Conservation (phyloP, 2,797 vertebrate genomes). For the Melanotaenia nigrans region DNA sequence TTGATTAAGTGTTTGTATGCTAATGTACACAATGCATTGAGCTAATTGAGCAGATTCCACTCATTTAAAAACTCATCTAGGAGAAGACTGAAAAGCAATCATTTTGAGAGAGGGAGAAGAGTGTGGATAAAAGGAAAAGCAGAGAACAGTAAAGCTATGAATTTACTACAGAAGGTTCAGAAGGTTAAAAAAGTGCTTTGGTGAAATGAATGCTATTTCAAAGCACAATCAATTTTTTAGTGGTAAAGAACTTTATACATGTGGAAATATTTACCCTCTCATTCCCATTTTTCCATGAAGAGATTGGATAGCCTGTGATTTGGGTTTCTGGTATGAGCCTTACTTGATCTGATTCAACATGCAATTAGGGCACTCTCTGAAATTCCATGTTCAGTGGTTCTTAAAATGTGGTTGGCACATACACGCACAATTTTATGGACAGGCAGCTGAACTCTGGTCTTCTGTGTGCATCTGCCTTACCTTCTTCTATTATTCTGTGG, state of each 20-base stretch:
- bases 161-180: constrained; percentile 4
- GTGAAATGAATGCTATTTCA: constrained; percentile 28
- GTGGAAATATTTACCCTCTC: constrained; percentile 51
- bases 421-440: constrained; percentile 44
- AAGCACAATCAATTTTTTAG: constrained; percentile 23
- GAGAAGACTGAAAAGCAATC: constrained; percentile 48
- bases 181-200: constrained; percentile 29
- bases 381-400: constrained; percentile 64
- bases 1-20: constrained; percentile 57
- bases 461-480: constrained; percentile 9
- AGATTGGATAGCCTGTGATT: constrained; percentile 74
- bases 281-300: constrained; percentile 55
- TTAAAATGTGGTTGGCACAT: constrained; percentile 69
- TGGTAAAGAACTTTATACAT: constrained; percentile 31
- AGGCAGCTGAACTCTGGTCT: constrained; percentile 10
- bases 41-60: constrained; percentile 66
- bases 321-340: constrained; percentile 62
- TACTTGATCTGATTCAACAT: constrained; percentile 56
- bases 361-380: constrained; percentile 61
- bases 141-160: neutral
- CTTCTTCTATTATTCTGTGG: constrained; percentile 20
- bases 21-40: constrained; percentile 69
- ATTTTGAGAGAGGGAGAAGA: constrained; percentile 16
- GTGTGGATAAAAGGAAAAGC: neutral
- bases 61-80: constrained; percentile 59